Percentiles rank a stretch among this genome's conserved stretches.
Conservation (phyloP, 1,140 invertebrate genomes). For the Drosophila kanapiae region DNA sequence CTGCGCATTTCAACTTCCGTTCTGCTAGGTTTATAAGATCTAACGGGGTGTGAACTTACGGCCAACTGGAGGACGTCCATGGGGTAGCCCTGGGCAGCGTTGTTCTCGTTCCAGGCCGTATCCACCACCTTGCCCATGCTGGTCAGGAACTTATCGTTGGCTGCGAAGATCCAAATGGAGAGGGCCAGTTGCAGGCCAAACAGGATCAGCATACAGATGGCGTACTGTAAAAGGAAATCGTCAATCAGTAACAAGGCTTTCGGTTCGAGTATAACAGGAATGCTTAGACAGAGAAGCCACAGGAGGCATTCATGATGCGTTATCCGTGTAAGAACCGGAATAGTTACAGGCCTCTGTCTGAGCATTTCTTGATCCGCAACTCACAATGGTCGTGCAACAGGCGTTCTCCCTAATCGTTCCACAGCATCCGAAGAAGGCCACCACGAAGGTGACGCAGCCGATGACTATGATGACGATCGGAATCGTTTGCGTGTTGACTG, state of each 20-base stretch:
- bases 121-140: constrained; percentile 85
- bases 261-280: not conserved
- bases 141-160: constrained; percentile 85
- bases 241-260: not conserved
- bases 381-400: constrained; percentile 92
- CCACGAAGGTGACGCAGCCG: constrained; percentile 90
- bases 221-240: constrained; percentile 86
- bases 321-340: no score
- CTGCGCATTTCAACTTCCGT: no score
- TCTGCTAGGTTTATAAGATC: no score
- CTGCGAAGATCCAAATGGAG: constrained; percentile 87
- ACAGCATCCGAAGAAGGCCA: constrained; percentile 94
- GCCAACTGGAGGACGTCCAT: constrained; percentile 75
- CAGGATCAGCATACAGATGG: constrained; percentile 88
- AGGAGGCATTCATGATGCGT: no score
- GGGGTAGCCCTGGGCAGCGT: constrained; percentile 39
- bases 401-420: constrained; percentile 92
- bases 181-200: constrained; percentile 88
- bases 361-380: constrained; percentile 43
- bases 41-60: constrained; percentile 51
- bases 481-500: constrained; percentile 86
- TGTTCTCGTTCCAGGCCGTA: constrained; percentile 68
- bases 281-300: not conserved
- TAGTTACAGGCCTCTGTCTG: not conserved
- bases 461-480: constrained; percentile 89